These are phyloP conservation scores for Morelia viridis DNA, from an alignment of 2,797 vertebrate genomes.

Conservation along the genomic window DNA sequence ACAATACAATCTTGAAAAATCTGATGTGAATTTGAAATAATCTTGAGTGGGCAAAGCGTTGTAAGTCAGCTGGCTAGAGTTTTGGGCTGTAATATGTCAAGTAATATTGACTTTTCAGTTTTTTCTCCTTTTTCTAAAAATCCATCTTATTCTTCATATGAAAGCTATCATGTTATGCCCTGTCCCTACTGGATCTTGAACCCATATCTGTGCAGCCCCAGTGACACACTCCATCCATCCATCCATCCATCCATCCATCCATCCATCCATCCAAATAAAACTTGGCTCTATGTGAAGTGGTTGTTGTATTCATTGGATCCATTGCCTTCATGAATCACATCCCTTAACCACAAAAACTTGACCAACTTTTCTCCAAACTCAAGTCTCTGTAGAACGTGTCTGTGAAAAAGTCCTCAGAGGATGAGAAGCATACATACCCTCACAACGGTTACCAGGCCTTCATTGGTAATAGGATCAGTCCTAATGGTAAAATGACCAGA, in stretches of 20 bases:
- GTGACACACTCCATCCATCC: background rate
- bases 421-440: conserved; percentile 77
- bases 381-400: background rate
- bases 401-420: background rate
- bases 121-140: background rate
- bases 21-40: background rate
- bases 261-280: background rate
- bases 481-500: conserved; percentile 87
- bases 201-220: background rate
- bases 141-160: background rate
- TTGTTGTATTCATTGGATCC: background rate
- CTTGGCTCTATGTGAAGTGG: background rate
- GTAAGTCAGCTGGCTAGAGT: background rate
- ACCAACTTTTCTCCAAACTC: background rate
- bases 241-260: background rate
- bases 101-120: background rate
- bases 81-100: background rate
- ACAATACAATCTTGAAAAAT: background rate
- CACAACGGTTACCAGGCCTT: conserved; percentile 90
- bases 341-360: background rate
- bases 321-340: background rate
- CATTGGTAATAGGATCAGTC: conserved; percentile 88
- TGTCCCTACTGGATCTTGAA: background rate
- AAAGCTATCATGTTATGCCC: background rate
- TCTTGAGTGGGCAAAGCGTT: background rate